phyloP scores from a whole-genome alignment of 1,140 invertebrate genomes.

The Oedothorax gibbosus region DNA sequence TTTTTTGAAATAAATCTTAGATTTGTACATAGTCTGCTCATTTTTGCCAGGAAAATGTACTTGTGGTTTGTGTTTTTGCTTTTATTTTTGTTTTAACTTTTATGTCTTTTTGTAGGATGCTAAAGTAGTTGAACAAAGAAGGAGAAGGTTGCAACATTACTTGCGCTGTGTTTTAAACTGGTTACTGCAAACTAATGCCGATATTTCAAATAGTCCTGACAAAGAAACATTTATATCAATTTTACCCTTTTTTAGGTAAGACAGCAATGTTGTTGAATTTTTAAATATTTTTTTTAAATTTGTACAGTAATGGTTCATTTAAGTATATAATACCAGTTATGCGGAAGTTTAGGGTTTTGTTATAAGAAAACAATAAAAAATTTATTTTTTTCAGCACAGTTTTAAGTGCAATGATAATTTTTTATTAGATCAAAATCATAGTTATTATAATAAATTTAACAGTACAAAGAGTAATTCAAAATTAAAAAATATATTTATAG shows the following conservation, averaged over 20 bases:
- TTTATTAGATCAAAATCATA: no score
- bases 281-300: neutral
- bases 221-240: constrained; percentile 79
- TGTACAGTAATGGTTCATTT: neutral
- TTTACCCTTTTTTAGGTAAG: constrained; percentile 85
- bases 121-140: constrained; percentile 82
- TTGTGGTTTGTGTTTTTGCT: neutral
- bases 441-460: no score
- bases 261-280: neutral
- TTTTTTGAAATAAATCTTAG: no score
- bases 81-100: neutral
- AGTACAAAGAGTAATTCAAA: no score
- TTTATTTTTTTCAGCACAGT: neutral
- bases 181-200: constrained; percentile 76
- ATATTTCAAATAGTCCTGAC: constrained; percentile 76
- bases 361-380: neutral
- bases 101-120: constrained; percentile 74
- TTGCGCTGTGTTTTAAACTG: constrained; percentile 80
- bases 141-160: constrained; percentile 81
- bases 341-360: neutral
- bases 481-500: no score
- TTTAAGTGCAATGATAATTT: neutral
- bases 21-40: no score
- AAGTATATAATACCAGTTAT: neutral
- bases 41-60: no score